phyloP scores from a whole-genome alignment of 2,113 vertebrate genomes.

The Anthoscopus minutus region DNA sequence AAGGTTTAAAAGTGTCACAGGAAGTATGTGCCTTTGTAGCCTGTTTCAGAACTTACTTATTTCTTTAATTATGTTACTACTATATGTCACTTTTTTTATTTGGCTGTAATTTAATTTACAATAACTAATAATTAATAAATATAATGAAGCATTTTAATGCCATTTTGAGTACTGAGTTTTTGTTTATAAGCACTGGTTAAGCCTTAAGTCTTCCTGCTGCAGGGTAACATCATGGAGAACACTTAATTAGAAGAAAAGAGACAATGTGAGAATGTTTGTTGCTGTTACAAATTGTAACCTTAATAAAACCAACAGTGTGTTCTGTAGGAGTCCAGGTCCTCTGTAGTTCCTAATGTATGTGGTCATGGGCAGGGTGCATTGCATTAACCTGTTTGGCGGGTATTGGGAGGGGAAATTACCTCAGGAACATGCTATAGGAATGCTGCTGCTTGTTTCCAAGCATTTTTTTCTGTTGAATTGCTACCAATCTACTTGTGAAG shows the following conservation, averaged over 20 bases:
- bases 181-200: background rate
- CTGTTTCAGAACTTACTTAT: background rate
- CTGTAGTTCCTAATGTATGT: background rate
- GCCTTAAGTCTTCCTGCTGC: background rate
- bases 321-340: background rate
- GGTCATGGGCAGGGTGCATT: background rate
- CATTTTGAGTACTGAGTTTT: background rate
- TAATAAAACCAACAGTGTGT: background rate
- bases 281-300: background rate
- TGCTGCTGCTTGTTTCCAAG: background rate
- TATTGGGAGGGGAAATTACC: background rate
- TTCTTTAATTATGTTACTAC: background rate
- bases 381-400: background rate
- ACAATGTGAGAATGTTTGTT: background rate
- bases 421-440: background rate
- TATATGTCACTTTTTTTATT: background rate
- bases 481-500: constrained; percentile 39
- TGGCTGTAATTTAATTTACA: background rate
- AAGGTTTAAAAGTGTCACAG: background rate
- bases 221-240: background rate
- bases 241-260: background rate
- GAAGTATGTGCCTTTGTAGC: background rate
- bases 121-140: background rate
- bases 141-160: background rate
- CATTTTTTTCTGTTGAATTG: background rate